These are phyloP conservation scores for Vannuccia rotundouncinata DNA, from an alignment of 2,888 invertebrate genomes.

Conservation along the genomic window DNA sequence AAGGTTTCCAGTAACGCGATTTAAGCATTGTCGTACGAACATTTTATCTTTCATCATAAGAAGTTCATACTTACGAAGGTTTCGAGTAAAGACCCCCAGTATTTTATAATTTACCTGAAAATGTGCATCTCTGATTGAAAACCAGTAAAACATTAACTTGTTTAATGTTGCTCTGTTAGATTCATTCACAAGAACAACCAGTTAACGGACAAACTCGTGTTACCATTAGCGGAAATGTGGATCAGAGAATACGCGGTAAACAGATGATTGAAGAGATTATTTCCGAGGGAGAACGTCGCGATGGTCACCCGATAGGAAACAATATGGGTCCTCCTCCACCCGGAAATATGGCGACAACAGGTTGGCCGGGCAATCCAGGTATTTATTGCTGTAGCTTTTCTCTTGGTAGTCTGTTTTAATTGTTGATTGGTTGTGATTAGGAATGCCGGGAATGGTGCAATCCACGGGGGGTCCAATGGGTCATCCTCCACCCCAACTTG, in stretches of 20 bases:
- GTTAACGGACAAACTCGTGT: constrained; percentile 4
- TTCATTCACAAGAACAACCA: constrained; percentile 4
- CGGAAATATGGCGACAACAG: not conserved
- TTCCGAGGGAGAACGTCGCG: not conserved
- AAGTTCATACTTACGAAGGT: no score
- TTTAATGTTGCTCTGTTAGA: not conserved
- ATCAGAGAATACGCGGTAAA: not conserved
- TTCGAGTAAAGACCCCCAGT: no score
- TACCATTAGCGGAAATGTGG: not conserved
- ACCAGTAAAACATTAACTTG: not conserved
- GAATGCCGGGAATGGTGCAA: no score
- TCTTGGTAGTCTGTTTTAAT: no score
- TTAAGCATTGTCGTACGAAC: no score
- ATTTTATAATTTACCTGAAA: no score
- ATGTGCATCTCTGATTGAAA: no score
- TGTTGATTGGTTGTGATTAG: no score
- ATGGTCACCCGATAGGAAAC: not conserved
- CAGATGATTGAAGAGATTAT: constrained; percentile 14
- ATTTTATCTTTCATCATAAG: no score
- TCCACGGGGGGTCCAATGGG: not conserved
- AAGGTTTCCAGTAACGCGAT: no score
- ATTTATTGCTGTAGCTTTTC: no score
- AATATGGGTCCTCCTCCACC: not conserved
- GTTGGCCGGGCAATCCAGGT: not conserved
- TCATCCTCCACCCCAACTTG: no score